These are phyloP conservation scores for Thera obeliscata DNA, from an alignment of 2,888 invertebrate species.

Conservation along the genomic window DNA sequence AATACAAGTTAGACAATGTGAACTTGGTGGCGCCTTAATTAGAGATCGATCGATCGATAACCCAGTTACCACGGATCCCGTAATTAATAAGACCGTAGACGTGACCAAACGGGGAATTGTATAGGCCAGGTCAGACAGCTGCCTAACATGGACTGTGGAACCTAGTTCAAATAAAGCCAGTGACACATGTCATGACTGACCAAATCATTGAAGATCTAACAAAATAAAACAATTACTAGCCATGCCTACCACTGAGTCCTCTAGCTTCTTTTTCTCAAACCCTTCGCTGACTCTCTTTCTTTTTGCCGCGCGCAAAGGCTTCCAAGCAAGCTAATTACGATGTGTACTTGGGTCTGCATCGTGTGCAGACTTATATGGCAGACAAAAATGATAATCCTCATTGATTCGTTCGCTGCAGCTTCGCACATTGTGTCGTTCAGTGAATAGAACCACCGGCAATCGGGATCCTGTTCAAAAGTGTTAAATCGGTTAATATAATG, in stretches of 20 bases:
- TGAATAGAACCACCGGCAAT: conserved; percentile 64
- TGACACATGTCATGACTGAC: conserved; percentile 7
- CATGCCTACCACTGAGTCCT: neutral
- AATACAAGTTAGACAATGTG: conserved; percentile 46
- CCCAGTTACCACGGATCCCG: conserved; percentile 62
- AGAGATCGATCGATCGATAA: conserved; percentile 60
- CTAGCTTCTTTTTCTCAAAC: neutral
- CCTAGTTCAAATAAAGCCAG: conserved; percentile 58
- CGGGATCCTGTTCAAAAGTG: conserved; percentile 82
- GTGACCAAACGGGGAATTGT: conserved; percentile 66
- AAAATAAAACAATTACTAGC: neutral
- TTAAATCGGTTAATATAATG: conserved; percentile 85
- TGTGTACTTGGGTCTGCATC: conserved; percentile 30
- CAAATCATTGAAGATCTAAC: neutral
- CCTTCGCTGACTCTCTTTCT: neutral
- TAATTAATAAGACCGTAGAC: conserved; percentile 65
- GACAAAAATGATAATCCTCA: conserved; percentile 44
- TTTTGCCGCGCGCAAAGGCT: neutral
- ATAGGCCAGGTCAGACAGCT: conserved; percentile 59
- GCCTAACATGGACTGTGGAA: conserved; percentile 62
- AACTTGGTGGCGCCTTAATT: conserved; percentile 56
- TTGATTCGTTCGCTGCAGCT: conserved; percentile 42
- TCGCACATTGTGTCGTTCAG: conserved; percentile 49
- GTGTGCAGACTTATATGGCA: conserved; percentile 39
- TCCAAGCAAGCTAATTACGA: conserved; percentile 35